Evolutionary conservation across 2,797 vertebrate genomes (phyloP).

Genomic region (Danio albolineatus): DNA sequence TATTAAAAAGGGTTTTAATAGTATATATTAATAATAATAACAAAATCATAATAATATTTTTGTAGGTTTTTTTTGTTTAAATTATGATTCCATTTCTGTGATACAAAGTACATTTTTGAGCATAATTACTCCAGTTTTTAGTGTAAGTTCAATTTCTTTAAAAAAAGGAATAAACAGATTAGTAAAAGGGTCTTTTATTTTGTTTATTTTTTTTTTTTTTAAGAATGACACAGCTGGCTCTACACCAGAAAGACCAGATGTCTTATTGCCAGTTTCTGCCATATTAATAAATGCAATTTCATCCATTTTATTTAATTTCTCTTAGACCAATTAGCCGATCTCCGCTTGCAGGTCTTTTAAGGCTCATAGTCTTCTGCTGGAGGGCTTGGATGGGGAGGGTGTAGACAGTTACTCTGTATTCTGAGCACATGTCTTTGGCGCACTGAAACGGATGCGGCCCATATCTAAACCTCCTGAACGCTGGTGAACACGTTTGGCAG

Average conservation of each 20-base stretch:
- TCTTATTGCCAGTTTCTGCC: neutral
- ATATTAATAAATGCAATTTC: neutral
- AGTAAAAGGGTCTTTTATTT: neutral
- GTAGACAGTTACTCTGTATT: constrained; percentile 63
- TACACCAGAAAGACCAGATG: neutral
- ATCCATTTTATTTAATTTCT: neutral
- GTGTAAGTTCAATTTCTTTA: too few relatives aligned
- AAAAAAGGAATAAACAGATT: too few relatives aligned
- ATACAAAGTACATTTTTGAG: too few relatives aligned
- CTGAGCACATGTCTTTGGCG: constrained; percentile 64
- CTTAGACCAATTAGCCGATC: neutral
- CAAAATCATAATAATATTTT: too few relatives aligned
- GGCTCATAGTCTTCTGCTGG: neutral
- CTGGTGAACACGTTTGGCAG: neutral
- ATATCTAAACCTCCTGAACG: constrained; percentile 6
- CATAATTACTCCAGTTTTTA: too few relatives aligned
- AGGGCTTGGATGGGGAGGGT: neutral
- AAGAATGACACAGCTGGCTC: neutral
- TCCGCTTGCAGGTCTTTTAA: neutral
- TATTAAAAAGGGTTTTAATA: too few relatives aligned
- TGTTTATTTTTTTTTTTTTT: neutral
- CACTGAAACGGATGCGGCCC: constrained; percentile 58
- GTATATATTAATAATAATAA: too few relatives aligned
- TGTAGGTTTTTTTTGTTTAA: too few relatives aligned
- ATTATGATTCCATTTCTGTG: too few relatives aligned